A percentile compares a stretch with the other conserved stretches of the same genome.
These are phyloP conservation scores for Crotalus tigris DNA, from an alignment of 2,113 vertebrate genomes.

Conservation along the genomic window DNA sequence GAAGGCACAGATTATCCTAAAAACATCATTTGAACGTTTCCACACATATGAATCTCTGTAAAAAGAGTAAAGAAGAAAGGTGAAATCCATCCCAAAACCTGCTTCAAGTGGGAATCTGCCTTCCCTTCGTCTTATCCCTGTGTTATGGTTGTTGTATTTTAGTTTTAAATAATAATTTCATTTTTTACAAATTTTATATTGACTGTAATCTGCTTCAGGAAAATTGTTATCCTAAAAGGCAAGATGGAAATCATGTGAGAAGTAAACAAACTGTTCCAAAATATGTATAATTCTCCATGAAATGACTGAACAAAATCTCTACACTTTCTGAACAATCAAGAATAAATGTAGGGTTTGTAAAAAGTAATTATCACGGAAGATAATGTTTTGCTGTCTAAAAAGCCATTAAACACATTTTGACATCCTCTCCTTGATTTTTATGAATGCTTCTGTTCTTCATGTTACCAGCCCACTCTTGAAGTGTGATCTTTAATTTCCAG, in stretches of 20 bases:
- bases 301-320: not conserved
- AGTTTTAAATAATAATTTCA: not conserved
- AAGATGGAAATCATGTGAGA: not conserved
- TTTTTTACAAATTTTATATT: not conserved
- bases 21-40: not conserved
- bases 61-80: not conserved
- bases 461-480: not conserved
- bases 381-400: not conserved
- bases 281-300: not conserved
- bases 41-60: not conserved
- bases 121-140: not conserved
- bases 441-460: not conserved
- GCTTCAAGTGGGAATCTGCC: not conserved
- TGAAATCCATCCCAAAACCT: not conserved
- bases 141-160: not conserved
- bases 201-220: not conserved
- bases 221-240: not conserved
- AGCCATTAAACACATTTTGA: not conserved
- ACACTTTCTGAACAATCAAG: not conserved
- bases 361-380: not conserved
- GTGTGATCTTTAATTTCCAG: not conserved
- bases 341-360: not conserved
- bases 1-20: not conserved
- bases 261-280: not conserved
- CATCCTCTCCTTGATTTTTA: not conserved